Percentiles rank a stretch among this genome's conserved stretches.
Conservation (phyloP, 2,113 vertebrate species). For the Bujurquina vittata region DNA sequence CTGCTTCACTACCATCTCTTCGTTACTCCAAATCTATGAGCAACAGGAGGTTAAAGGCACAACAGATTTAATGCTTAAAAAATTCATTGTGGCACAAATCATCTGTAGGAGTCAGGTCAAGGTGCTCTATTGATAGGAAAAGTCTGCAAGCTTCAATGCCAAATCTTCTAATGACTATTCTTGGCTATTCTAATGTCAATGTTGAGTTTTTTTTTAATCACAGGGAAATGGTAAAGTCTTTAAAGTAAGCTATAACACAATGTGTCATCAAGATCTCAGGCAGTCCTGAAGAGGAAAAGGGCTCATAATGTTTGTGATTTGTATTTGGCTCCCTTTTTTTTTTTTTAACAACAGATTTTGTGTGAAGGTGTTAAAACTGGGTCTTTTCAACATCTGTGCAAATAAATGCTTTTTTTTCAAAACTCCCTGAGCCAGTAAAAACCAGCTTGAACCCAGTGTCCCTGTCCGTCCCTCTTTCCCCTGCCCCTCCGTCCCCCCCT, state of each 20-base stretch:
- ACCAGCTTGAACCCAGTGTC: neutral
- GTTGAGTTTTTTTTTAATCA: neutral
- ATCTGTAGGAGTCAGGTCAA: neutral
- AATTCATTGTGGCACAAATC: neutral
- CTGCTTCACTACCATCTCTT: neutral
- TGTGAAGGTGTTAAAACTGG: neutral
- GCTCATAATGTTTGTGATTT: neutral
- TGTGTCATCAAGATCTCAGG: neutral
- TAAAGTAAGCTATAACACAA: neutral
- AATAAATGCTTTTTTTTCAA: neutral
- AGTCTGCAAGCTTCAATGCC: neutral
- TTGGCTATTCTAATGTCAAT: neutral
- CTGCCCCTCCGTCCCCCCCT: no score
- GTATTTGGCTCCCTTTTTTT: neutral
- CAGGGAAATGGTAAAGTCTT: neutral
- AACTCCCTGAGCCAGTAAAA: neutral
- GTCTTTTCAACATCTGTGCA: neutral
- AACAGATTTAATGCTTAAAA: neutral
- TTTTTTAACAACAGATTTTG: neutral
- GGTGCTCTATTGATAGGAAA: neutral
- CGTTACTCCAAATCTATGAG: neutral
- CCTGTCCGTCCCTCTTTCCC: neutral
- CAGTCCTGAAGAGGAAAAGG: accelerated
- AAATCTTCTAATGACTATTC: neutral
- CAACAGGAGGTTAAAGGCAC: neutral